Percentiles rank a stretch among this genome's conserved stretches.
Conservation (phyloP, 2,113 vertebrate species). For the Cyanoderma ruficeps region DNA sequence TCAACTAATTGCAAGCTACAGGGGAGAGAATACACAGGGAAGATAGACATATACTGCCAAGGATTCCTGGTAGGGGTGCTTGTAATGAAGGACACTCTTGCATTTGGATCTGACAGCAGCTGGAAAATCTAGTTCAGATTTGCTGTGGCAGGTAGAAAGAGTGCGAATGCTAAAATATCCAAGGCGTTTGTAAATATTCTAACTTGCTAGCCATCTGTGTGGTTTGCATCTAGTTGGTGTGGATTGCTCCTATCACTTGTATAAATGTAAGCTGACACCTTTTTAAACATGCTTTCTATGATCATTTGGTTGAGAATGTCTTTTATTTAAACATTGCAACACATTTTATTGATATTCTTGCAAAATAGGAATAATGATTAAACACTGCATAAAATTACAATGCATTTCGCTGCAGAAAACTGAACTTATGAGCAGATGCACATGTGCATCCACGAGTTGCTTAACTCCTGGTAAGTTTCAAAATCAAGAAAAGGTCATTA, state of each 20-base stretch:
- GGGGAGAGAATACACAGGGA: conserved; percentile 5
- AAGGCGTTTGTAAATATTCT: conserved; percentile 74
- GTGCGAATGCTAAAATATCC: conserved; percentile 63
- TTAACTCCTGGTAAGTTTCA: conserved; percentile 31
- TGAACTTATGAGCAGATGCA: not conserved
- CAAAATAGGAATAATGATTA: conserved; percentile 64
- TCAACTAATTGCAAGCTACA: conserved; percentile 70
- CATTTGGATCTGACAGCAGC: conserved; percentile 76
- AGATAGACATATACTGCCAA: conserved; percentile 61
- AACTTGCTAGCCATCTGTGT: conserved; percentile 56
- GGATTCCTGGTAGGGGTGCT: conserved; percentile 69
- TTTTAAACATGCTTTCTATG: conserved; percentile 58
- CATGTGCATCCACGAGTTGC: not conserved
- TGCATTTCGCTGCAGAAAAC: conserved; percentile 46
- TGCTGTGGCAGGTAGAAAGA: conserved; percentile 74
- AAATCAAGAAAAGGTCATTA: conserved; percentile 26
- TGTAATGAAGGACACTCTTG: conserved; percentile 68
- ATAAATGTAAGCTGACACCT: conserved; percentile 71
- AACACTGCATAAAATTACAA: conserved; percentile 48
- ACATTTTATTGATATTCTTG: conserved; percentile 66
- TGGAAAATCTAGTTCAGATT: conserved; percentile 72
- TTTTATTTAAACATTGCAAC: conserved; percentile 64
- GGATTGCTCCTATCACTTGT: conserved; percentile 46
- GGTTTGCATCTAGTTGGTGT: conserved; percentile 64
- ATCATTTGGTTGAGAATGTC: conserved; percentile 66